Percentiles rank a stretch among this genome's conserved stretches.
Evolutionary conservation across 2,888 invertebrate genomes (phyloP).

Genomic region (Dolichopus griseipennis): DNA sequence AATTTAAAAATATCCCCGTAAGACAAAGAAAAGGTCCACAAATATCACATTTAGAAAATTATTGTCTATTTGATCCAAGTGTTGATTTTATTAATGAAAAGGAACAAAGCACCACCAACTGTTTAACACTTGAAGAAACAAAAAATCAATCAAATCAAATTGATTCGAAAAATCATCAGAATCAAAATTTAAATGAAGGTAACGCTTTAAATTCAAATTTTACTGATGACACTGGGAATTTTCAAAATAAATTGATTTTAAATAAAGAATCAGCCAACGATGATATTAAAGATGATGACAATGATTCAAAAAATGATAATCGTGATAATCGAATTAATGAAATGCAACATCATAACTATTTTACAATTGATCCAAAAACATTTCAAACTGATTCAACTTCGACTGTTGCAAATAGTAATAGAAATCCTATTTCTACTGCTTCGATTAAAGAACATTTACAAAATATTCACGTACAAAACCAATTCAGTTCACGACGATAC

Average conservation of each 20-base stretch:
- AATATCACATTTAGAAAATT: constrained; percentile 22
- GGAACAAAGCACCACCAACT: constrained; percentile 7
- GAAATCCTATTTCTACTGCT: background rate
- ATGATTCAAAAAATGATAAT: background rate
- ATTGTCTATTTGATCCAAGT: constrained; percentile 38
- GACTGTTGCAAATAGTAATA: background rate
- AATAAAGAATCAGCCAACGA: background rate
- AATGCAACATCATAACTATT: constrained; percentile 7
- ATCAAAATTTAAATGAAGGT: background rate
- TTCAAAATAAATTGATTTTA: background rate
- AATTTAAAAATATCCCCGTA: constrained; percentile 22
- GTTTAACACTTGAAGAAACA: background rate
- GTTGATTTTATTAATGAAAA: constrained; percentile 34
- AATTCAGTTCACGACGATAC: background rate
- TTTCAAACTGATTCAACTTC: background rate
- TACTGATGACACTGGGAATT: background rate
- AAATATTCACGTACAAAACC: background rate
- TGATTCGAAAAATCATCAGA: too few species aligned
- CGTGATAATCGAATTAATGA: background rate
- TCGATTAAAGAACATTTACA: background rate
- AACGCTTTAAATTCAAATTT: background rate
- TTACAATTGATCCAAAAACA: constrained; percentile 1
- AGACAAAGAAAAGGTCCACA: constrained; percentile 17
- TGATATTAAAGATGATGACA: background rate
- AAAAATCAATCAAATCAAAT: background rate